Conservation (phyloP, 2,113 vertebrate genomes). For the Parus major region DNA sequence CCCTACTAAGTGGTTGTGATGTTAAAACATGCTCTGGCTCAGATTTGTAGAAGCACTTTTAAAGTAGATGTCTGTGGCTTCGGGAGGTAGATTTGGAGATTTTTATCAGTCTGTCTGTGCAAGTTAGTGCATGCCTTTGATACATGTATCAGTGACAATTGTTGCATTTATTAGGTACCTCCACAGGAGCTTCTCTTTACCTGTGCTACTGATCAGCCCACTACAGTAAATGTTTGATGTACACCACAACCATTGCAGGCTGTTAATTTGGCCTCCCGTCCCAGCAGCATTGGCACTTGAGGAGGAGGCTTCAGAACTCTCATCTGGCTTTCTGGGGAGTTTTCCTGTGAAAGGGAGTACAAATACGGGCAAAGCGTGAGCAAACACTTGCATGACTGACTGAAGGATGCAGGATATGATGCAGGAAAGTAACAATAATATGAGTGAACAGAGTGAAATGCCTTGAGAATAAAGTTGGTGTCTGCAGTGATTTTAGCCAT, state of each 20-base stretch:
- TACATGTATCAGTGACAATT: background rate
- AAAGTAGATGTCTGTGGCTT: background rate
- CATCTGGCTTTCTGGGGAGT: background rate
- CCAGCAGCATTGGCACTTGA: accelerated
- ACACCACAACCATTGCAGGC: background rate
- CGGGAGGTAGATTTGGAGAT: background rate
- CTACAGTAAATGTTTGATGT: background rate
- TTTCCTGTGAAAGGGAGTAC: background rate
- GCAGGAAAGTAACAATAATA: background rate
- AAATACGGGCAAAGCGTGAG: background rate
- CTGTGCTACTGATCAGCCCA: background rate
- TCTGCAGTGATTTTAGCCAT: background rate
- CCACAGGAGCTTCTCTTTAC: background rate
- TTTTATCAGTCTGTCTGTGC: background rate
- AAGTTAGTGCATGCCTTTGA: background rate
- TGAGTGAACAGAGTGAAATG: background rate
- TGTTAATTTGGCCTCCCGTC: background rate
- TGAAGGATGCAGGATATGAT: background rate
- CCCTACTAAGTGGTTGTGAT: background rate
- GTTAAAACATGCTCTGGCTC: background rate
- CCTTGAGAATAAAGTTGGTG: background rate
- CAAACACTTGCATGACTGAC: background rate
- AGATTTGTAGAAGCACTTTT: background rate
- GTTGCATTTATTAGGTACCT: background rate
- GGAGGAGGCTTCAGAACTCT: background rate